Evolutionary conservation across 2,888 invertebrate genomes (phyloP).

Genomic region (Cheiracanthium punctorium): DNA sequence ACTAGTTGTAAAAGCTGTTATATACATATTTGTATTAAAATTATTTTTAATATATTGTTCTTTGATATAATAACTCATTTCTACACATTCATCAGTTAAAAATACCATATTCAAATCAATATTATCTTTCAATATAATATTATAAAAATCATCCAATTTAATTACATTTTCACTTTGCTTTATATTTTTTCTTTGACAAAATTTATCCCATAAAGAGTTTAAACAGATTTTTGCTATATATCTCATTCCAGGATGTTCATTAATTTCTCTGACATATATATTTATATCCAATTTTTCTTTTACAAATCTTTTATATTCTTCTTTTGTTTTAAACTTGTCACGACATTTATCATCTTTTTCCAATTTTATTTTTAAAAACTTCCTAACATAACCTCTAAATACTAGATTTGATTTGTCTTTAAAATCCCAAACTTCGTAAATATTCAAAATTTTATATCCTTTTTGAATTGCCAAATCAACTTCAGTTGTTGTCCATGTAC

Average conservation of each 20-base stretch:
- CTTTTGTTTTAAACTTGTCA: slow-evolving; percentile 16
- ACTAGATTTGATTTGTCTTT: background rate
- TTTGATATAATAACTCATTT: slow-evolving; percentile 27
- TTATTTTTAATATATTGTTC: background rate
- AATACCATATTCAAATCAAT: slow-evolving; percentile 28
- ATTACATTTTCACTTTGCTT: slow-evolving; percentile 14
- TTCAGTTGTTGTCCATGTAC: background rate
- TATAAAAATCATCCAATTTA: slow-evolving; percentile 11
- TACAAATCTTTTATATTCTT: background rate
- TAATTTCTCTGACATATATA: background rate
- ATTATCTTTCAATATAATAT: slow-evolving; percentile 16
- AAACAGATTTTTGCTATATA: slow-evolving; percentile 24
- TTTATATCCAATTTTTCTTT: slow-evolving; percentile 16
- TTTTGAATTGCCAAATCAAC: background rate
- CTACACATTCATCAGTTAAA: slow-evolving; percentile 27
- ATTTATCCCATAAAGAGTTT: slow-evolving; percentile 7
- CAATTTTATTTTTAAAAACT: slow-evolving; percentile 7
- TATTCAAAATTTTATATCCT: no score
- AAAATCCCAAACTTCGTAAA: background rate
- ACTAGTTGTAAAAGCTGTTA: no score
- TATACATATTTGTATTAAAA: no score
- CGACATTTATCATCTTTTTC: no score
- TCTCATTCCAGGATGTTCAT: slow-evolving; percentile 7
- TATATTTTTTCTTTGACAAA: slow-evolving; percentile 16
- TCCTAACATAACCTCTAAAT: background rate